Evolutionary conservation across 1,140 invertebrate genomes (phyloP).

Genomic region (Lethrus apterus): DNA sequence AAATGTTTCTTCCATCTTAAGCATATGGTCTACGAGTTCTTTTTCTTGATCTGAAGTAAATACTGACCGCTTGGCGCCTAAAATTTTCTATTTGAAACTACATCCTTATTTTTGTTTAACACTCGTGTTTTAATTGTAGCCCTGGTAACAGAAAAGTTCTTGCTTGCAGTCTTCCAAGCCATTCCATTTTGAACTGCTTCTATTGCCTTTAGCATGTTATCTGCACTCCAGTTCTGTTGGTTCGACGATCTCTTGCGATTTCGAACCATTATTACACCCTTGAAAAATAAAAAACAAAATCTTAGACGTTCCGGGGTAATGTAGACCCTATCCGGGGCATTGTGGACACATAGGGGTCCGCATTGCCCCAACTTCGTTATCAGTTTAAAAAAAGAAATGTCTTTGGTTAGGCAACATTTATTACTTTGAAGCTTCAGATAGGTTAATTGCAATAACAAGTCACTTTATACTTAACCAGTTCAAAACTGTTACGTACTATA

Average conservation of each 20-base stretch:
- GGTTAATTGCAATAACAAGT: no score
- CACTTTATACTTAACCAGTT: no score
- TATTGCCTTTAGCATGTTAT: not conserved
- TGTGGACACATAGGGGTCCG: no score
- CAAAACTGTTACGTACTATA: no score
- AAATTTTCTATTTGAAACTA: not conserved
- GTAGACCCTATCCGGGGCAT: no score
- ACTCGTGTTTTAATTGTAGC: not conserved
- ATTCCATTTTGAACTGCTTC: not conserved
- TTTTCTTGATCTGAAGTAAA: slow-evolving; percentile 5
- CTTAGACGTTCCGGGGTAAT: no score
- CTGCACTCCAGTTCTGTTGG: not conserved
- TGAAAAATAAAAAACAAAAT: not conserved
- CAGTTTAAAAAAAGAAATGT: no score
- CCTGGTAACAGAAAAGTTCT: not conserved
- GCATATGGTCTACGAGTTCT: not conserved
- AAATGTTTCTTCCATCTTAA: not conserved
- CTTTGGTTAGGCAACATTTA: no score
- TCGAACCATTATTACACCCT: not conserved
- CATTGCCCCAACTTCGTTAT: no score
- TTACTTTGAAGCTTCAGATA: no score
- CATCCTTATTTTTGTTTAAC: not conserved
- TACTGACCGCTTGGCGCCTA: not conserved
- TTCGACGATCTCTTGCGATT: not conserved
- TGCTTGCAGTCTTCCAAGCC: not conserved